phyloP scores from a whole-genome alignment of 1,140 invertebrate species.

The Medauroidea extradentata region DNA sequence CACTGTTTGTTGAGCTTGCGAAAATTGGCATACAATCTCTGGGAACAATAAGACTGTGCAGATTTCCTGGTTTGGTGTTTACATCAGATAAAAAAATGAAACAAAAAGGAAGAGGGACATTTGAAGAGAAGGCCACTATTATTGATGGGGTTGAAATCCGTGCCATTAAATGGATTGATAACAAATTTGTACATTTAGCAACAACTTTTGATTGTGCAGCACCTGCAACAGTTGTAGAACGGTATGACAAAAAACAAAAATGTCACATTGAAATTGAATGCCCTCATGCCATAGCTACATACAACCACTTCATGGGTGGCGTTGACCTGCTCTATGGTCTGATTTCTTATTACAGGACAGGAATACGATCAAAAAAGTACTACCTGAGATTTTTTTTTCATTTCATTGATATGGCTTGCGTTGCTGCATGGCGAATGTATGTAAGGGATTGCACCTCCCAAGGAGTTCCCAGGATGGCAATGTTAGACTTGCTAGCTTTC shows the following conservation, averaged over 20 bases:
- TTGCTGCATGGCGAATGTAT: conserved; percentile 17
- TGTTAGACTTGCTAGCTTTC: background rate
- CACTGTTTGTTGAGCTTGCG: conserved; percentile 8
- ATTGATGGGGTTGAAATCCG: background rate
- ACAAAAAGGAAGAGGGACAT: background rate
- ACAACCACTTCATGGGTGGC: conserved; percentile 19
- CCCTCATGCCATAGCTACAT: conserved; percentile 11
- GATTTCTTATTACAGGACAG: conserved; percentile 19
- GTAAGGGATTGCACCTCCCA: background rate
- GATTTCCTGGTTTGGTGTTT: conserved; percentile 33
- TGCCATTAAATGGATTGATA: background rate
- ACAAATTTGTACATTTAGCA: background rate
- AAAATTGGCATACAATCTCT: conserved; percentile 30
- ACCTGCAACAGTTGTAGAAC: background rate
- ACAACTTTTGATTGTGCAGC: background rate
- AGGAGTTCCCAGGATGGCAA: background rate
- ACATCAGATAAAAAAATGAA: conserved; percentile 4
- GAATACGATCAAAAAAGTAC: conserved; percentile 20
- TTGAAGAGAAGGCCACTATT: background rate
- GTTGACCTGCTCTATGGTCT: conserved; percentile 19
- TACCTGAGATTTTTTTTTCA: conserved; percentile 17
- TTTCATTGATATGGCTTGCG: conserved; percentile 17
- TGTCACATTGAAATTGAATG: background rate
- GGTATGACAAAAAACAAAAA: background rate
- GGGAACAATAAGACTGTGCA: conserved; percentile 39